Evolutionary conservation across 2,113 vertebrate species (phyloP).

Genomic region (Pseudopipra pipra): DNA sequence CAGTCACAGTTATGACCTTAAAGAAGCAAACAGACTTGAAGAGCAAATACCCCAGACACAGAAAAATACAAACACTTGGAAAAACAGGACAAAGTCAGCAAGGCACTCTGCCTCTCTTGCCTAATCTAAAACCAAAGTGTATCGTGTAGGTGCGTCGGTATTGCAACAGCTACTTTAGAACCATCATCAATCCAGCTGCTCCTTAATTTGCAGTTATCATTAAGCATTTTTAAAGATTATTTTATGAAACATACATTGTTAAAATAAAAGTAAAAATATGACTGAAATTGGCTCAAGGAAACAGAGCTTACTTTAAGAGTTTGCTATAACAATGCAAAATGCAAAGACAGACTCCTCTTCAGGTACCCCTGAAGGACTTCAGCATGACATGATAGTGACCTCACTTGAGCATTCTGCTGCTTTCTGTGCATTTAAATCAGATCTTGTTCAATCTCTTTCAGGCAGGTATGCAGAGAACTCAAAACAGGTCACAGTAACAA

Average conservation of each 20-base stretch:
- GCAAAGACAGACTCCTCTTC: background rate
- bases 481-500: background rate
- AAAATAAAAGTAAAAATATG: background rate
- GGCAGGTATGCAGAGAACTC: background rate
- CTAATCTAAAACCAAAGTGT: background rate
- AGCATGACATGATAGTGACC: background rate
- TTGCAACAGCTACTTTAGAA: background rate
- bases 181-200: background rate
- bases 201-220: background rate
- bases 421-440: background rate
- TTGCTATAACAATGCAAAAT: background rate
- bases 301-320: background rate
- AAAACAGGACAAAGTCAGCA: background rate
- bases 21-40: background rate
- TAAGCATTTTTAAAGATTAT: background rate
- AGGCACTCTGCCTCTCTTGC: background rate
- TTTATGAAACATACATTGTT: background rate
- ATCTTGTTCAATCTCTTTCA: background rate
- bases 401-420: background rate
- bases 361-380: background rate
- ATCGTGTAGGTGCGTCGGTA: background rate
- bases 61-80: background rate
- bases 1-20: background rate
- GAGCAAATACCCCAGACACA: background rate
- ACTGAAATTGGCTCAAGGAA: background rate